phyloP scores from a whole-genome alignment of 2,797 vertebrate genomes.

The Lemur catta region DNA sequence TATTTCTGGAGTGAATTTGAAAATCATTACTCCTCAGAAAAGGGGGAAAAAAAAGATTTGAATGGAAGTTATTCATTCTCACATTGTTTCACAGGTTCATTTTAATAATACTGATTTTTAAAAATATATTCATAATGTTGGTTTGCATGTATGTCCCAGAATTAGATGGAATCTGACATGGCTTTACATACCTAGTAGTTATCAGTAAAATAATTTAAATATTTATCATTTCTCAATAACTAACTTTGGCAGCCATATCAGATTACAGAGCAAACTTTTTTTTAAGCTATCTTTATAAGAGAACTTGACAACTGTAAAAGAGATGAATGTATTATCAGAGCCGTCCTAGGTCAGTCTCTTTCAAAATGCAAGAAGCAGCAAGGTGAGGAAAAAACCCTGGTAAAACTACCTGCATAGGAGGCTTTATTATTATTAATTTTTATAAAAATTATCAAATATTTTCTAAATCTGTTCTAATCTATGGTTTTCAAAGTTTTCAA shows the following conservation, averaged over 20 bases:
- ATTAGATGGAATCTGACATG: background rate
- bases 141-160: background rate
- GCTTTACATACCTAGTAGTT: background rate
- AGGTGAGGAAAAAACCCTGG: background rate
- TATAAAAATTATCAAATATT: background rate
- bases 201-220: background rate
- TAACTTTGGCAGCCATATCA: background rate
- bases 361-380: background rate
- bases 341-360: background rate
- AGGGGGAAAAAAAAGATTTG: background rate
- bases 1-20: background rate
- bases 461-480: background rate
- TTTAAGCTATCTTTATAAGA: background rate
- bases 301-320: background rate
- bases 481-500: background rate
- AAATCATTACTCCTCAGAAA: background rate
- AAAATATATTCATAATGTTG: background rate
- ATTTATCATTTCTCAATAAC: background rate
- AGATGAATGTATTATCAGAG: background rate
- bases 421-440: background rate
- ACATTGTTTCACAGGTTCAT: background rate
- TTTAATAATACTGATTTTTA: background rate
- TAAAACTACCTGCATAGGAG: background rate
- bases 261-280: background rate
- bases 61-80: background rate